A percentile compares a stretch with the other conserved stretches of the same genome.
Conservation (phyloP, 2,888 invertebrate genomes). For the Rhopalosiphum nymphaeae region DNA sequence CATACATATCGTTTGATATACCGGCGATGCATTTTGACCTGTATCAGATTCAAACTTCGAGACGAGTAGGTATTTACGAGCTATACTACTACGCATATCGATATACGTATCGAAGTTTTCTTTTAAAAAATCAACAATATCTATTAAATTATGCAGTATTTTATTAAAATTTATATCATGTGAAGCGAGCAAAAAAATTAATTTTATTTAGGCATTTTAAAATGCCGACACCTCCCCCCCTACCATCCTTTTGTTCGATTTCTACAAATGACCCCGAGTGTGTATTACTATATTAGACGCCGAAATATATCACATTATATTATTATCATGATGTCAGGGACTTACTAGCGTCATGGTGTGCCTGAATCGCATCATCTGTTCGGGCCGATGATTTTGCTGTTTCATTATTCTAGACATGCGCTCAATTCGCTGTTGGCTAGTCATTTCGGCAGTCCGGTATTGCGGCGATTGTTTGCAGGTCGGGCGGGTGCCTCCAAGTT, state of each 20-base stretch:
- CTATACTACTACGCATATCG: background rate
- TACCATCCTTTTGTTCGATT: too few relatives aligned
- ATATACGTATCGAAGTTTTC: background rate
- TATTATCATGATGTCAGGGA: background rate
- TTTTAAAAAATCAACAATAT: background rate
- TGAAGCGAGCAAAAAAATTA: background rate
- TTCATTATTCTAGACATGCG: constrained; percentile 62
- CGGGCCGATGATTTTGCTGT: constrained; percentile 44
- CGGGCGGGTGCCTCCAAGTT: background rate
- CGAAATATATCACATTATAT: background rate
- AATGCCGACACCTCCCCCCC: background rate
- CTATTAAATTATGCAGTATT: background rate
- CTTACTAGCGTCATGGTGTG: constrained; percentile 59
- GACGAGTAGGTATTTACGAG: background rate
- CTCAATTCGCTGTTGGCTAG: constrained; percentile 55
- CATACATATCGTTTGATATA: background rate
- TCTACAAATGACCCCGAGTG: too few relatives aligned
- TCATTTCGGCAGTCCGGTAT: constrained; percentile 69
- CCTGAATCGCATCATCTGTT: constrained; percentile 31
- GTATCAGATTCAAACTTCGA: background rate
- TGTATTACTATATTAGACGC: background rate
- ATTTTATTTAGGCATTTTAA: background rate
- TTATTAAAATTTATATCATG: background rate
- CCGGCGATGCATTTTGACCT: background rate
- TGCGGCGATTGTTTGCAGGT: constrained; percentile 77